Percentiles rank a stretch among this genome's conserved stretches.
Conservation (phyloP, 2,797 vertebrate species). For the Coccyzus lansbergi region DNA sequence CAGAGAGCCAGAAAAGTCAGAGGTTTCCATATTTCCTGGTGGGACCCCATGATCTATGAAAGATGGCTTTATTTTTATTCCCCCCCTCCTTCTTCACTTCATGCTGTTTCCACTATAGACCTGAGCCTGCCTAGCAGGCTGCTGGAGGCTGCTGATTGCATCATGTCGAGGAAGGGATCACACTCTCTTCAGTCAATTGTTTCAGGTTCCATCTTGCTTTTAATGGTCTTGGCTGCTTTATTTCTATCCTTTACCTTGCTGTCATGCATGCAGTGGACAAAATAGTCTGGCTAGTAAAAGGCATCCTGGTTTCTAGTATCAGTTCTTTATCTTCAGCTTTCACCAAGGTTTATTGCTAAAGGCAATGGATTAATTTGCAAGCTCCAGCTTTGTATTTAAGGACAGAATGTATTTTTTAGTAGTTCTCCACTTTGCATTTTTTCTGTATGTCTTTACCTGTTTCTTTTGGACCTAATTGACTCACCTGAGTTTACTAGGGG, state of each 20-base stretch:
- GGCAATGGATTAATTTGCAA: neutral
- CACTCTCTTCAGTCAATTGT: neutral
- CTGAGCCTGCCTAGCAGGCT: neutral
- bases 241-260: neutral
- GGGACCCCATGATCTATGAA: slow-evolving; percentile 58
- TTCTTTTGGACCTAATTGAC: neutral
- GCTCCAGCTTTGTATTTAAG: neutral
- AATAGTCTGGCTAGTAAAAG: neutral
- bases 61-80: slow-evolving; percentile 55
- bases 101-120: slow-evolving; percentile 31
- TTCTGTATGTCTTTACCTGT: neutral
- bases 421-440: neutral
- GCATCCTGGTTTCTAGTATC: neutral
- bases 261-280: neutral
- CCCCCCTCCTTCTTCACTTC: neutral
- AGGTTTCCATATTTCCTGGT: slow-evolving; percentile 58
- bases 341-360: neutral
- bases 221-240: neutral
- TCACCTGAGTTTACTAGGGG: neutral
- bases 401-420: neutral
- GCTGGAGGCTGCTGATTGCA: slow-evolving; percentile 26
- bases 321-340: neutral
- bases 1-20: slow-evolving; percentile 40
- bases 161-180: neutral
- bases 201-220: slow-evolving; percentile 25